Base-by-base conservation (phyloP, 2,888 invertebrate species). In the Cephalotes varians region DNA sequence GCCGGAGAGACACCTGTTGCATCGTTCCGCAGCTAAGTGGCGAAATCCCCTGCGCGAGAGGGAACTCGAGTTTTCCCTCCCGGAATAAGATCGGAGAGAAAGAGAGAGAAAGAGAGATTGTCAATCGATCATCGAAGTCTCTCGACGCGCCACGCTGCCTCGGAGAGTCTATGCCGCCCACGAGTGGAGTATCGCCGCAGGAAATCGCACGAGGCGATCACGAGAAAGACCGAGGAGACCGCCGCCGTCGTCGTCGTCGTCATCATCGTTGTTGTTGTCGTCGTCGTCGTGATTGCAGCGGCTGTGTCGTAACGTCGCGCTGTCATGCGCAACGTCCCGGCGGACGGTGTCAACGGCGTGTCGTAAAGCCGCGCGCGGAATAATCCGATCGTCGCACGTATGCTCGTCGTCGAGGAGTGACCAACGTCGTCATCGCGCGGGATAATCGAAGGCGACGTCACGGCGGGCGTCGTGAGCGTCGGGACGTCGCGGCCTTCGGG, bases 381-480 rank as follows among this genome's bases (percentile, higher is more conserved):
- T 34, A 47, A 37, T 72, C 51, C 34, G 76, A 3, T 86, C 86
- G 88, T 51, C 84, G 65, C 67, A 73, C 64, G 86, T 77, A 67
- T 54, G 40, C 62, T 64, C 73, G 40, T 69, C 37, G 28, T 58
- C 71, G 71, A 40, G 40, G 34, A 74, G 67, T 64, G 69, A 69
- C 67, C 79, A 72, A 28, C 65, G 60, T 54, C 31, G 73, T 51
- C 34, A 51, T 60, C 81, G 73, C 69, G 77, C 40, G 31, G 58
- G 31, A 64, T 56, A 79, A 85, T 58, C 62, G 71, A 84, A 81
- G 40, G 90, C 92, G 92, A 92, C 93, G 94, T 93, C 93, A 94
- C 94, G 94, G 94, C 94, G 94, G 93, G 92, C 92, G 94, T 94
- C 91, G 94, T 90, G 93, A 93, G 93, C 93, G 92, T 94, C 94